Evolutionary conservation across 2,113 vertebrate species (phyloP), one percentile per base, ranked within the genome.

Genomic region (Chaetura pelagica): DNA sequence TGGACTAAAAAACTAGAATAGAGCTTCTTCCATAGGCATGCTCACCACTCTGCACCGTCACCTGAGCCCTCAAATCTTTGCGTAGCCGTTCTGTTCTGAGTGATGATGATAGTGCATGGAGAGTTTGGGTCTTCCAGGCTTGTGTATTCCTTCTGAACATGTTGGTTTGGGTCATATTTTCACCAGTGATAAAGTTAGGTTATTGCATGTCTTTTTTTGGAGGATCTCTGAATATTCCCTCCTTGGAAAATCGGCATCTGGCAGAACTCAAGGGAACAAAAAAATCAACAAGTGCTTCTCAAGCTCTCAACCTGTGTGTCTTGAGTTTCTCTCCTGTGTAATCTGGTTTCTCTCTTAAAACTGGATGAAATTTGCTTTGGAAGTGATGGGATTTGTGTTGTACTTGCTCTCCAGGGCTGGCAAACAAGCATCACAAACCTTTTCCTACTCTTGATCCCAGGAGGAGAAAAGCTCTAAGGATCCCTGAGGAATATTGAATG

Each of bases 271-370:
- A 46, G 66, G 42, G 62, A 42, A 10, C 11, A 54, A 55, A 67
- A 38, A 40, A 46, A 24, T 30, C 5, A 7, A 3, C 4, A 1
- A 57, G 63, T 0, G 0, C 38, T 75, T 78, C 30, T 81, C n/a
- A 4, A 27, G 35, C 10, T 59, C n/a, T 49, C 24, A 35, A 8
- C n/a, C 19, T 55, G 35, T 0, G 1, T 34, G 0, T 35, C 48
- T 57, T 51, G 35, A 71, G 49, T 48, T 84, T 81, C 51, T 74
- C 27, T 51, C 35, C 21, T 7, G 0, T 72, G 24, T 80, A 55
- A 52, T 68, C 59, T 55, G 44, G 8, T 69, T 84, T 86, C 17
- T 74, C 6, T 46, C 32, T 71, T 52, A 59, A 27, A 94, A 59
- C 16, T 21, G 46, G 58, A 46, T 79, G 66, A 67, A 87, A 67